phyloP scores from a whole-genome alignment of 2,888 invertebrate species.

The Automeris io region DNA sequence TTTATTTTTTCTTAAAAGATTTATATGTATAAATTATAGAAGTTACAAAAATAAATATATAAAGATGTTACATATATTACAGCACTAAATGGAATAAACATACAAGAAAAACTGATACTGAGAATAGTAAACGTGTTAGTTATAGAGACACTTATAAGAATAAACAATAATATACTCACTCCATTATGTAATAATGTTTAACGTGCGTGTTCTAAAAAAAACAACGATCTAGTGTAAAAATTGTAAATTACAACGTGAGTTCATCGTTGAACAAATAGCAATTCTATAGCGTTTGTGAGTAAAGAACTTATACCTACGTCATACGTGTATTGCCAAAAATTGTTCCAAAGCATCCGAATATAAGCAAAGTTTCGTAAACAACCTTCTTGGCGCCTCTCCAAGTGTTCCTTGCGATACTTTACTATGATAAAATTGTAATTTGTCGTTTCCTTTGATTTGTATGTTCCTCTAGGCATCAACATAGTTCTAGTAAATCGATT shows the following conservation, averaged over 20 bases:
- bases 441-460: too few species aligned
- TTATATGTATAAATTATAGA: too few species aligned
- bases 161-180: too few species aligned
- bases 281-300: neutral
- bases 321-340: constrained; percentile 4
- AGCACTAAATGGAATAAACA: neutral
- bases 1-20: too few species aligned
- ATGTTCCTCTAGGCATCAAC: too few species aligned
- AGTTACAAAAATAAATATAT: too few species aligned
- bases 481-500: too few species aligned
- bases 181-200: neutral
- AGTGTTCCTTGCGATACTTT: constrained; percentile 17
- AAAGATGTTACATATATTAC: too few species aligned
- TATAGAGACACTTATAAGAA: too few species aligned
- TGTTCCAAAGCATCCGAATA: constrained; percentile 8
- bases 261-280: neutral
- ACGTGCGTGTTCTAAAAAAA: neutral
- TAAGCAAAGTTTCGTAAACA: constrained; percentile 9
- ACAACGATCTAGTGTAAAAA: neutral
- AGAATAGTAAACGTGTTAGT: too few species aligned
- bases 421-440: too few species aligned
- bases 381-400: constrained; percentile 14
- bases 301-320: neutral
- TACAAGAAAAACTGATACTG: too few species aligned
- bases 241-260: neutral